phyloP scores from a whole-genome alignment of 35 echinoderm and acorn worm genomes.

The Heliocidaris tuberculata region DNA sequence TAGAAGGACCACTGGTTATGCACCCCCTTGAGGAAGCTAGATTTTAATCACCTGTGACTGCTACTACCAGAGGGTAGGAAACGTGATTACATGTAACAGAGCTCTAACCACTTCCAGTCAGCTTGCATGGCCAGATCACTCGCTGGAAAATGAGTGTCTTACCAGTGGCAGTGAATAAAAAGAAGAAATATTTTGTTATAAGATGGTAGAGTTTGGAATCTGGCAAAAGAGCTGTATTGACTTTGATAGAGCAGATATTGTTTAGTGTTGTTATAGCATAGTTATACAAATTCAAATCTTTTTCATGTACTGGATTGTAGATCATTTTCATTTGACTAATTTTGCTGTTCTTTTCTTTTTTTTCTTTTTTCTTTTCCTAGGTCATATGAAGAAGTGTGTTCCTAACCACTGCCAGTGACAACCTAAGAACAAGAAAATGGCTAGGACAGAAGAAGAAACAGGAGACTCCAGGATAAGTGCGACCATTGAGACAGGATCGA shows the following conservation, averaged over 20 bases:
- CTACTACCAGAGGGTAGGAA: neutral
- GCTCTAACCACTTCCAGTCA: conserved; percentile 1
- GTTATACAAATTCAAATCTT: neutral
- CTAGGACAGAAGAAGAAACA: neutral
- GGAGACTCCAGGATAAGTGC: neutral
- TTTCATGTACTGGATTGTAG: too few relatives aligned
- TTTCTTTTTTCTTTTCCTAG: neutral
- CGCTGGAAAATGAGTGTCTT: neutral
- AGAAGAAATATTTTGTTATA: neutral
- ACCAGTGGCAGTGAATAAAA: neutral
- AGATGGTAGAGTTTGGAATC: neutral
- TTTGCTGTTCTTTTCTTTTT: neutral
- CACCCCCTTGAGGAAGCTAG: neutral
- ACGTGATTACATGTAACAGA: neutral
- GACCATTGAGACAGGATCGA: neutral
- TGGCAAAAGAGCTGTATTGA: neutral
- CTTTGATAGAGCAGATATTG: neutral
- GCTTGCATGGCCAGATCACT: neutral
- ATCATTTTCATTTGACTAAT: neutral
- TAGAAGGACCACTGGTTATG: neutral
- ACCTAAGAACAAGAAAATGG: neutral
- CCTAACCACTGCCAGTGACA: neutral
- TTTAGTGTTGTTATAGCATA: neutral
- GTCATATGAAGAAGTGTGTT: neutral
- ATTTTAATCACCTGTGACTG: neutral